A percentile compares a stretch with the other conserved stretches of the same genome.
phyloP scores from a whole-genome alignment of 2,797 vertebrate genomes.

The Syngnathus acus region DNA sequence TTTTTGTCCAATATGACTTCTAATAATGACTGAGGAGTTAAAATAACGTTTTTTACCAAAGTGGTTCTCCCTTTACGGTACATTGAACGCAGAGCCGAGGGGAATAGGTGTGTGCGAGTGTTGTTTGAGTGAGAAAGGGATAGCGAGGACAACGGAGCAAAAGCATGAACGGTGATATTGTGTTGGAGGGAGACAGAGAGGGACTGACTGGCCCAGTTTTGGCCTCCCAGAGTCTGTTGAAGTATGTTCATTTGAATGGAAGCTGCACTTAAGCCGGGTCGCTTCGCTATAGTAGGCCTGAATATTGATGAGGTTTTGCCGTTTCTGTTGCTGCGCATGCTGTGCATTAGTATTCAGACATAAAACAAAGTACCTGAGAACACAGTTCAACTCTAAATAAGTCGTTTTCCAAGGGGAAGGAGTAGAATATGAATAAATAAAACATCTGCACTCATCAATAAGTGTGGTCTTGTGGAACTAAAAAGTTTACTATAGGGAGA shows the following conservation, averaged over 20 bases:
- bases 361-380: slow-evolving; percentile 12
- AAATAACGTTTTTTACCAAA: slow-evolving; percentile 54
- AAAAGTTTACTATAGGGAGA: slow-evolving; percentile 17
- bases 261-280: slow-evolving; percentile 22
- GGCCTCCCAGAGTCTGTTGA: slow-evolving; percentile 35
- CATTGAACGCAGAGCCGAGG: slow-evolving; percentile 48
- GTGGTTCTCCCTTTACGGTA: slow-evolving; percentile 50
- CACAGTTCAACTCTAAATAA: slow-evolving; percentile 11
- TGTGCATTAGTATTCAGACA: slow-evolving; percentile 14
- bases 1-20: slow-evolving; percentile 46
- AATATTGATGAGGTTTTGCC: slow-evolving; percentile 35
- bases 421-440: slow-evolving; percentile 9
- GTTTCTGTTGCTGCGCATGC: slow-evolving; percentile 16
- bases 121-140: slow-evolving; percentile 12
- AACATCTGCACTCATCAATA: slow-evolving; percentile 6
- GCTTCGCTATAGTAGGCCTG: slow-evolving; percentile 23
- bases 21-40: slow-evolving; percentile 46
- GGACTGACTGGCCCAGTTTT: slow-evolving; percentile 46
- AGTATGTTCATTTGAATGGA: slow-evolving; percentile 44
- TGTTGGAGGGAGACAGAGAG: slow-evolving; percentile 2
- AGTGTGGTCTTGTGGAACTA: slow-evolving; percentile 18
- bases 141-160: not conserved
- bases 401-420: slow-evolving; percentile 13
- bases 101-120: slow-evolving; percentile 36
- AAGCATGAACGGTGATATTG: slow-evolving; percentile 6